Conservation (phyloP, 1,140 invertebrate species). For the Brachionus koreanus region DNA sequence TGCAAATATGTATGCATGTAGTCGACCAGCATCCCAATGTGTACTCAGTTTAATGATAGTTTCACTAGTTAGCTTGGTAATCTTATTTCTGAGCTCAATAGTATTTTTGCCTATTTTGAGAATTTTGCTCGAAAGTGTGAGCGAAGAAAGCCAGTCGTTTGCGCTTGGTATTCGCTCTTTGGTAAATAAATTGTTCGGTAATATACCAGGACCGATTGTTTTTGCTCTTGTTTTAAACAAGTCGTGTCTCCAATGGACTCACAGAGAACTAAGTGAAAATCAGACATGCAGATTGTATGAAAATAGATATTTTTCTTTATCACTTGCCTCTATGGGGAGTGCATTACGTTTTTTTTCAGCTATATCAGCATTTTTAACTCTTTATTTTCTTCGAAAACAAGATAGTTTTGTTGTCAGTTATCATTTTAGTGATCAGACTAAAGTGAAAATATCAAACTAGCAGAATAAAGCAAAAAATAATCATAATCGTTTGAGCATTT, state of each 20-base stretch:
- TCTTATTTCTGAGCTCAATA: constrained; percentile 7
- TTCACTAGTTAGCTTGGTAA: background rate
- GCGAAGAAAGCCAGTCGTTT: constrained; percentile 24
- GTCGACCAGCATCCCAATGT: background rate
- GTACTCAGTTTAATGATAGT: background rate
- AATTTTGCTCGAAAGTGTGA: constrained; percentile 8
- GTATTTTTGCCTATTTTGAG: constrained; percentile 22
- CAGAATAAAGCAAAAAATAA: background rate
- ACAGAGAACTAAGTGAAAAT: background rate
- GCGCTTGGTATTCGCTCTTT: constrained; percentile 32
- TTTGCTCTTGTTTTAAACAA: constrained; percentile 22
- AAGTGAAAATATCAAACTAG: background rate
- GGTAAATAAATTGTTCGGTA: constrained; percentile 27
- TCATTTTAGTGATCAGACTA: background rate
- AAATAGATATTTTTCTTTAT: background rate
- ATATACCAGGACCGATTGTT: constrained; percentile 39
- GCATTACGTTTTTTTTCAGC: background rate
- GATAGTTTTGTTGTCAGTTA: background rate
- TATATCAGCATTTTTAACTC: background rate
- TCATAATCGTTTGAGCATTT: background rate
- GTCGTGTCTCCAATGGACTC: constrained; percentile 21
- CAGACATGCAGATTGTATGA: constrained; percentile 2
- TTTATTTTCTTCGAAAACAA: background rate
- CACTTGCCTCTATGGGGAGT: background rate
- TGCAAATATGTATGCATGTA: background rate